Base-by-base conservation (phyloP, 2,797 vertebrate species). In the Myotis daubentonii region DNA sequence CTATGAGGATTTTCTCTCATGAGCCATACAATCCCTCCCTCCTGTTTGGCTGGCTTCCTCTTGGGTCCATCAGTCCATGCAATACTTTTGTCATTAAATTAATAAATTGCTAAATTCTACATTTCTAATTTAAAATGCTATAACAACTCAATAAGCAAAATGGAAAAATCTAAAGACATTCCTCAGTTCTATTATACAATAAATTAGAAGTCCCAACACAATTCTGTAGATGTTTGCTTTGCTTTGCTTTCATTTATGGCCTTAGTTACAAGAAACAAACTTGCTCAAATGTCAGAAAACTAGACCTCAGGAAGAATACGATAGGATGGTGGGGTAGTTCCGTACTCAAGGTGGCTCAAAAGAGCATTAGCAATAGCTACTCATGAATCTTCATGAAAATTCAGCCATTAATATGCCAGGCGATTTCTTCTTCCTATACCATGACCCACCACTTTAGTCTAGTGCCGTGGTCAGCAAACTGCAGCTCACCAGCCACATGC, bases 71-170 rank as follows among this genome's bases (percentile, higher is more conserved):
- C 16, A 70, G n/a, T 70, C 38, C 38, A 60, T 36, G 8, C 1
- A 47, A 82, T 8, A 89, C 57, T 65, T 47, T 36, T 83, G 11
- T 75, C 30, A 88, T 68, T 53, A 93, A 87, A 68, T 41, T n/a
- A 89, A 70, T 41, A 51, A 17, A n/a, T 62, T 78, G 33, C 72
- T 82, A 79, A 91, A 44, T 83, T 19, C 10, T 51, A 16, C 28
- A 55, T 72, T 93, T 87, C 57, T 89, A 57, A 79, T 79, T 70
- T 75, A 38, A 85, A 85, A 89, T 74, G 33, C 13, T 49, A 30
- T 66, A 49, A 74, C 65, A 80, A 85, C 12, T 30, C 75, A 89
- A 68, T 30, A 71, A 41, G 10, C 20, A 36, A n/a, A 80, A 41
- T 74, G n/a, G n/a, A 66, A 66, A 83, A 28, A 84, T 76, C 4